Percentiles rank a stretch among this genome's conserved stretches.
These are phyloP conservation scores for Manis crassicaudata DNA, from an alignment of 2,797 vertebrate genomes.

Conservation along the genomic window DNA sequence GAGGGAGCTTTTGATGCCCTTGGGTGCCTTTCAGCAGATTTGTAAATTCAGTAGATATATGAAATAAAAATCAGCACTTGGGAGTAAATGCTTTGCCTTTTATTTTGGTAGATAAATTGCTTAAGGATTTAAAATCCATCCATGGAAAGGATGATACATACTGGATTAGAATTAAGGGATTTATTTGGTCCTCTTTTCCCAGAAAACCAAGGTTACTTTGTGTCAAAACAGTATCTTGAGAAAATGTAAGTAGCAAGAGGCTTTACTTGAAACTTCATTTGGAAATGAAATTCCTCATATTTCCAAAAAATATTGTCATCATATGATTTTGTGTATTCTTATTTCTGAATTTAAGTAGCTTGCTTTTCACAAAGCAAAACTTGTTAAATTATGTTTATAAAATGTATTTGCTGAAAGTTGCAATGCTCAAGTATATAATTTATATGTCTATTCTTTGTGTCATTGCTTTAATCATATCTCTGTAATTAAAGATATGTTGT, in stretches of 20 bases:
- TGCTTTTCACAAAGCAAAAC: constrained; percentile 68
- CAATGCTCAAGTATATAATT: background rate
- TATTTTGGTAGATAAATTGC: constrained; percentile 71
- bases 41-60: background rate
- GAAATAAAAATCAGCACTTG: constrained; percentile 51
- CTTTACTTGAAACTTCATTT: constrained; percentile 27
- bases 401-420: background rate
- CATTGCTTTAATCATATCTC: background rate
- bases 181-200: constrained; percentile 63
- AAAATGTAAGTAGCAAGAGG: constrained; percentile 42
- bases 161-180: constrained; percentile 73
- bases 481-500: background rate
- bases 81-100: background rate
- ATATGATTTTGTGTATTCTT: constrained; percentile 57
- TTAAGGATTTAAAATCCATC: constrained; percentile 59
- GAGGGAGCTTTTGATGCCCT: background rate
- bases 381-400: constrained; percentile 62
- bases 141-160: background rate
- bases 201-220: constrained; percentile 64
- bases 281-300: constrained; percentile 52
- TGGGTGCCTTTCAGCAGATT: background rate
- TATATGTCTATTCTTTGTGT: background rate
- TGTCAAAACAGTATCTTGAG: constrained; percentile 61
- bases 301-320: constrained; percentile 70
- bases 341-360: constrained; percentile 60